phyloP scores from a whole-genome alignment of 2,888 invertebrate species.

The Pasiphila rectangulata region DNA sequence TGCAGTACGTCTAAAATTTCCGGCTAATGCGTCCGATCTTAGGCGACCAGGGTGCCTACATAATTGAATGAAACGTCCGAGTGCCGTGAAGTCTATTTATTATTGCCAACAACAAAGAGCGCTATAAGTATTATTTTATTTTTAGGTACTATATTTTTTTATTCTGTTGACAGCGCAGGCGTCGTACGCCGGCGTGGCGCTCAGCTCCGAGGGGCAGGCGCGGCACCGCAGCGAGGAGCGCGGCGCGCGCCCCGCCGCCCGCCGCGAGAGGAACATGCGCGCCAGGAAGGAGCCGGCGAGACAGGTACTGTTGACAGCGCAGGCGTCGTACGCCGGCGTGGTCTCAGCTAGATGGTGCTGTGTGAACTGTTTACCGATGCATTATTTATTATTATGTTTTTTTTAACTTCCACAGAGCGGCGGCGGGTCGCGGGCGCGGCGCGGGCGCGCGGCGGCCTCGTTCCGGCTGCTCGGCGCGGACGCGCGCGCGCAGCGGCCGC shows the following conservation, averaged over 20 bases:
- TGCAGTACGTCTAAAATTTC: too few relatives aligned
- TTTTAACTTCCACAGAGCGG: background rate
- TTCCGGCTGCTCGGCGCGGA: conserved; percentile 60
- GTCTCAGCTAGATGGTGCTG: conserved; percentile 9
- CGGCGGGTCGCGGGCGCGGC: background rate
- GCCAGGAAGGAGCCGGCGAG: conserved; percentile 46
- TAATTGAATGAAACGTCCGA: too few relatives aligned
- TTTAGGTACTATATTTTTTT: background rate
- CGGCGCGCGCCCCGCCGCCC: conserved; percentile 12
- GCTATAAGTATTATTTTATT: too few relatives aligned
- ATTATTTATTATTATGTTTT: background rate
- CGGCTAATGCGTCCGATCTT: too few relatives aligned
- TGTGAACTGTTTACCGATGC: too few relatives aligned
- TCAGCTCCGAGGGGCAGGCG: conserved; percentile 6
- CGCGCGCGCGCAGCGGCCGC: conserved; percentile 33
- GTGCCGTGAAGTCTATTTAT: too few relatives aligned
- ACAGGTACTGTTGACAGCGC: conserved; percentile 36
- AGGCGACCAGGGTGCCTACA: too few relatives aligned
- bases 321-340: conserved; percentile 12
- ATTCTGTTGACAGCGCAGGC: conserved; percentile 8
- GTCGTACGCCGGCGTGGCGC: conserved; percentile 12
- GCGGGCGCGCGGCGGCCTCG: conserved; percentile 54
- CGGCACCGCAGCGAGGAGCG: conserved; percentile 37
- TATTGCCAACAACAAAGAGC: too few relatives aligned
- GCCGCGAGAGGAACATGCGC: conserved; percentile 47